Evolutionary conservation across 2,113 vertebrate genomes (phyloP).

Genomic region (Pipra filicauda): DNA sequence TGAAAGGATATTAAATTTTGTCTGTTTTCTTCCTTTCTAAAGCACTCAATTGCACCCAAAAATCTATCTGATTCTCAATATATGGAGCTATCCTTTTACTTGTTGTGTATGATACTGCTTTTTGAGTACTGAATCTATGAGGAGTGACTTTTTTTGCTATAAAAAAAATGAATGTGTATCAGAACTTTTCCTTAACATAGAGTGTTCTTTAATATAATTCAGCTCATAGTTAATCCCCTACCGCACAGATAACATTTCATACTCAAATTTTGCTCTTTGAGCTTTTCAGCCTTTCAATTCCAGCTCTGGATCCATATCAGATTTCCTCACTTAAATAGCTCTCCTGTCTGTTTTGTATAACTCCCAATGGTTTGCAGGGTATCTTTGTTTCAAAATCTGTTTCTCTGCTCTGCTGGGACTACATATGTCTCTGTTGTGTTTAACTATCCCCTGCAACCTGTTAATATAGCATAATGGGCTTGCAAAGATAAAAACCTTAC

Average conservation of each 20-base stretch:
- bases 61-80: background rate
- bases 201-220: constrained; percentile 51
- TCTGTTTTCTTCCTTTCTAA: background rate
- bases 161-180: background rate
- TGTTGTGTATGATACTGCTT: background rate
- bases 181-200: background rate
- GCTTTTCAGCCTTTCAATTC: constrained; percentile 48
- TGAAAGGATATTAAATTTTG: background rate
- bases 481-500: constrained; percentile 51
- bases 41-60: background rate
- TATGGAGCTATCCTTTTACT: background rate
- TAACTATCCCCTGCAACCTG: constrained; percentile 61
- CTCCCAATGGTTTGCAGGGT: constrained; percentile 39
- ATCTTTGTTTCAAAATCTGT: constrained; percentile 26
- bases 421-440: constrained; percentile 39
- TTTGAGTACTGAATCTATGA: background rate
- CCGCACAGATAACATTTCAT: constrained; percentile 63
- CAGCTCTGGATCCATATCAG: constrained; percentile 45
- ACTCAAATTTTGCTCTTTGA: constrained; percentile 60
- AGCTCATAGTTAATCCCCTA: constrained; percentile 52
- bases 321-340: constrained; percentile 52
- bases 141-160: background rate
- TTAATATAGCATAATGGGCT: constrained; percentile 46
- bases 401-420: constrained; percentile 15
- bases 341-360: constrained; percentile 66